Evolutionary conservation across 2,797 vertebrate genomes (phyloP).

Genomic region (Gambelia wislizenii): DNA sequence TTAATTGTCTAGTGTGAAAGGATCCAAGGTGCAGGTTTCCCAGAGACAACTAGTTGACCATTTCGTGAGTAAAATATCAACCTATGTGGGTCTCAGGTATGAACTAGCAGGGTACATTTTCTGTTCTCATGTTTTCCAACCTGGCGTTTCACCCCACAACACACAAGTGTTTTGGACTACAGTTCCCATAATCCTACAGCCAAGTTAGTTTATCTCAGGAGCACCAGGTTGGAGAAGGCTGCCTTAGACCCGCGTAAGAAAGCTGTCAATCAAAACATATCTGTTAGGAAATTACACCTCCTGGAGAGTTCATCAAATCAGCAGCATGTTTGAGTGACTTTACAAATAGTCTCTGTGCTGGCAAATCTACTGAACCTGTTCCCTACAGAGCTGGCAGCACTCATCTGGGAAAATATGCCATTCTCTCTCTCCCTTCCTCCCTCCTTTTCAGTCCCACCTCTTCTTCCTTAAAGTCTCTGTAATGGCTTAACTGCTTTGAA

Average conservation of each 20-base stretch:
- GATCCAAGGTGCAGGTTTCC: too few relatives aligned
- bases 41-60: too few relatives aligned
- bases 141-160: neutral
- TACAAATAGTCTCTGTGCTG: neutral
- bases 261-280: slow-evolving; percentile 8
- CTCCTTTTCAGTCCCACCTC: neutral
- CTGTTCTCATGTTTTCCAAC: neutral
- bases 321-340: neutral
- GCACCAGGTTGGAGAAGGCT: neutral
- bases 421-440: neutral
- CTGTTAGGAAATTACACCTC: neutral
- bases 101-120: neutral
- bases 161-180: neutral
- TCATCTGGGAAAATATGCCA: neutral
- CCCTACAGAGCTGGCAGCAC: neutral
- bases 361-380: neutral
- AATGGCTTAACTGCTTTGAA: neutral
- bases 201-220: neutral
- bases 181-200: neutral
- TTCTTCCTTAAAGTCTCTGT: neutral
- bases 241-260: neutral
- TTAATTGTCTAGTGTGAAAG: too few relatives aligned
- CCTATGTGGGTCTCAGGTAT: neutral
- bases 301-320: neutral
- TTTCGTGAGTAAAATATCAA: too few relatives aligned